Base-by-base conservation (phyloP, 2,113 vertebrate species). In the Setophaga coronata region DNA sequence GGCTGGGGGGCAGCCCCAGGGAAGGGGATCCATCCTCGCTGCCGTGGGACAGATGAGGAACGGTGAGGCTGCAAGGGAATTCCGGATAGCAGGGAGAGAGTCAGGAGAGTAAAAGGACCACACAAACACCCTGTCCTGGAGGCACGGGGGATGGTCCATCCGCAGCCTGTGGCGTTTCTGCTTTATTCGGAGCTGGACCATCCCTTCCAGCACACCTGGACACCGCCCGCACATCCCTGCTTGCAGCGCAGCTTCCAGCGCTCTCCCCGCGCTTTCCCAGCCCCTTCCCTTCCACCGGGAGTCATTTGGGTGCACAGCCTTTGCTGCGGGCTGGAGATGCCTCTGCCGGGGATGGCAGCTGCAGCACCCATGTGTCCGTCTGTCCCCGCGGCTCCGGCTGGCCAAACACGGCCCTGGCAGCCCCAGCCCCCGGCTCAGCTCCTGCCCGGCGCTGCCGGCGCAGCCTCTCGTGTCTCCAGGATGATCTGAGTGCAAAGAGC, bases 21-120 rank as follows among this genome's bases (percentile, higher is more conserved):
- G 56, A 58, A 77, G 33, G 69, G 9, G 16, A 56, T 57, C 20
- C 45, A 17, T n/a, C 33, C 58, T 62, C 28, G 3, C 6, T 51
- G 17, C 31, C 29, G 0, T 0, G 2, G 42, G 12, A 40, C 13
- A 31, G 43, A 2, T 28, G 48, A 66, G n/a, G 65, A 58, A 56
- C 1, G 50, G 8, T 7, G 48, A 56, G 24, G 36, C 15, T 70
- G 7, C 24, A 11, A 38, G 15, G 43, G 65, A 91, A 82, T 64
- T 29, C 6, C 0, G 0, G 26, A 21, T 0, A 18, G 31, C 42
- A 66, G 25, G 76, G 36, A 36, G 42, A 40, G 11, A 8, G 13
- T 31, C 23, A 70, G 48, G 70, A 51, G 67, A 48, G 57, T 14
- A 21, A n/a, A 61, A 83, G 17, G 12, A 36, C 14, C 45, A 5